These are phyloP conservation scores for Pseudochirops corinnae DNA, from an alignment of 2,797 vertebrate genomes.

Conservation along the genomic window DNA sequence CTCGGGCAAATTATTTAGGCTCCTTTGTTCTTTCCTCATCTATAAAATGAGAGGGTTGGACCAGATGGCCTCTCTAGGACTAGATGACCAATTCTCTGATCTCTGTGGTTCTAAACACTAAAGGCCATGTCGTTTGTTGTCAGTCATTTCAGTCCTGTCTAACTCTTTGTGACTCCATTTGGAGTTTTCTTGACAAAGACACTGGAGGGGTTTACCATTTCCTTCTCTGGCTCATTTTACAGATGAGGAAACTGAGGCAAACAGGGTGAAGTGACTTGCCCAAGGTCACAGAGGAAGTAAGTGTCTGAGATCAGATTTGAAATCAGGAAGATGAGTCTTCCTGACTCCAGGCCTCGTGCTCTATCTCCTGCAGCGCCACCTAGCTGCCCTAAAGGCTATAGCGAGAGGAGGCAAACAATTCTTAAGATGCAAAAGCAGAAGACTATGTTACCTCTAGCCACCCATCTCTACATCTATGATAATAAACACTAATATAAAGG, in stretches of 20 bases:
- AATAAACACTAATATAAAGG: neutral
- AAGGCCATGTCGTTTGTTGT: neutral
- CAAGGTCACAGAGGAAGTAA: neutral
- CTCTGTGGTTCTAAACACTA: neutral
- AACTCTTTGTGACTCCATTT: neutral
- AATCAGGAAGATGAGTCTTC: neutral
- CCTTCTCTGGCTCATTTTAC: neutral
- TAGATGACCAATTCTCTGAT: neutral
- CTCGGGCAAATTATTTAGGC: neutral
- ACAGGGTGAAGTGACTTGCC: neutral
- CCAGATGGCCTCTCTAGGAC: neutral
- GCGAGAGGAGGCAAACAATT: neutral
- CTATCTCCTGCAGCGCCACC: neutral
- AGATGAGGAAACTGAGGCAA: neutral
- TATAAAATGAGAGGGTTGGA: neutral
- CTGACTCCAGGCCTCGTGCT: neutral
- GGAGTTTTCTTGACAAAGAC: neutral
- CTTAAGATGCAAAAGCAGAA: neutral
- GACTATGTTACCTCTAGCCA: neutral
- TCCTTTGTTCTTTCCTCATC: neutral
- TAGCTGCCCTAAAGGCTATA: neutral
- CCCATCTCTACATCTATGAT: neutral
- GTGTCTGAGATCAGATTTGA: neutral
- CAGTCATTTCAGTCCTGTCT: neutral
- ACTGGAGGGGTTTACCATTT: neutral